Conservation (phyloP, 2,797 vertebrate species). For the Tragopan temminckii region DNA sequence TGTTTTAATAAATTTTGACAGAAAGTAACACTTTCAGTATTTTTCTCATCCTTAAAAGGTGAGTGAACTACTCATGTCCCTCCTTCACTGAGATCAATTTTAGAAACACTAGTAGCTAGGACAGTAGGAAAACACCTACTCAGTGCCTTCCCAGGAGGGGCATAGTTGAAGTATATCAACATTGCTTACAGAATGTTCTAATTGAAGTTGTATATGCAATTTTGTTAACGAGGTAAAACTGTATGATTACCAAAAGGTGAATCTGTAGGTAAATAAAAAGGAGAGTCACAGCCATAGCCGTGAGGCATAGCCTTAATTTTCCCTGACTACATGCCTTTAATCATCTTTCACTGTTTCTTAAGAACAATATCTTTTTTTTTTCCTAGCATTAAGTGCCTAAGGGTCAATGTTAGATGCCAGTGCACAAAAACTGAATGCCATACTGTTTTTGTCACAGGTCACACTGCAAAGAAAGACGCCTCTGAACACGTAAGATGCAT, state of each 20-base stretch:
- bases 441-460: neutral
- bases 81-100: neutral
- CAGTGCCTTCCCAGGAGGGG: neutral
- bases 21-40: neutral
- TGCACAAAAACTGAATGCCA: neutral
- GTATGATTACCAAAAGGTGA: neutral
- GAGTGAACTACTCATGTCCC: slow-evolving; percentile 9
- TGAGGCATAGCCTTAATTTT: neutral
- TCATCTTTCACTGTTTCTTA: neutral
- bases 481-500: neutral
- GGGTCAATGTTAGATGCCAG: neutral
- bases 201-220: neutral
- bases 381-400: neutral
- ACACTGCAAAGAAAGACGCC: neutral
- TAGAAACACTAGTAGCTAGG: neutral
- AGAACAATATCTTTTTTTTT: neutral
- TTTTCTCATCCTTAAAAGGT: neutral
- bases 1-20: neutral
- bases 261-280: neutral
- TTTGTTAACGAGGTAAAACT: neutral
- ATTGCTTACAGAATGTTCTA: neutral
- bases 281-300: neutral
- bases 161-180: neutral
- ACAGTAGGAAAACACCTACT: slow-evolving; percentile 15
- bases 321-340: neutral